A percentile compares a stretch with the other conserved stretches of the same genome.
Evolutionary conservation across 2,888 invertebrate genomes (phyloP).

Genomic region (Leucophenga montana): DNA sequence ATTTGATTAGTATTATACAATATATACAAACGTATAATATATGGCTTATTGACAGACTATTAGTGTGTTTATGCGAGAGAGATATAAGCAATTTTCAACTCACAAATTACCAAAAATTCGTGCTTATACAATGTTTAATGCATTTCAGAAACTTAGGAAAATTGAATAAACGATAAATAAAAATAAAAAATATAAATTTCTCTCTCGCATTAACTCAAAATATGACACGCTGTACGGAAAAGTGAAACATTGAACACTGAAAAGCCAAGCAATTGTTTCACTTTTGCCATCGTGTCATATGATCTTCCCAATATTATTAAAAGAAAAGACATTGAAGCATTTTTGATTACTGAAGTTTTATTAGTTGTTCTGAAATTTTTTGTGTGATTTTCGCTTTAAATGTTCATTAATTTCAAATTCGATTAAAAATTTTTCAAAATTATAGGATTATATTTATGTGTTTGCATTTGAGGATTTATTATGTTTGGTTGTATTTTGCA

Average conservation of each 20-base stretch:
- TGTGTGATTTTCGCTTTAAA: slow-evolving; percentile 40
- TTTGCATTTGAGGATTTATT: slow-evolving; percentile 18
- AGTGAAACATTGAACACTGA: too few relatives aligned
- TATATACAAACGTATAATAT: slow-evolving; percentile 14
- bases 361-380: slow-evolving; percentile 55
- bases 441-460: slow-evolving; percentile 30
- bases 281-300: too few relatives aligned
- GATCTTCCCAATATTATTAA: too few relatives aligned
- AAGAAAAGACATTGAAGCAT: slow-evolving; percentile 23
- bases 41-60: not conserved
- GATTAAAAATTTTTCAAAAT: slow-evolving; percentile 44
- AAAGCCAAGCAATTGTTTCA: too few relatives aligned
- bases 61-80: not conserved
- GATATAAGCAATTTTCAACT: not conserved
- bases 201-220: too few relatives aligned
- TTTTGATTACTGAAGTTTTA: slow-evolving; percentile 66
- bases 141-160: too few relatives aligned
- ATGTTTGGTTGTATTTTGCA: not conserved
- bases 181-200: too few relatives aligned
- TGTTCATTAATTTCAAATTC: slow-evolving; percentile 37
- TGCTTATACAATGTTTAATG: too few relatives aligned
- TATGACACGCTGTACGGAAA: too few relatives aligned
- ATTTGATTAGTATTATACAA: slow-evolving; percentile 6
- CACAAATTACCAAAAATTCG: not conserved
- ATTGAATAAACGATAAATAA: too few relatives aligned